These are phyloP conservation scores for Acropternis orthonyx DNA, from an alignment of 2,797 vertebrate genomes.

Conservation along the genomic window DNA sequence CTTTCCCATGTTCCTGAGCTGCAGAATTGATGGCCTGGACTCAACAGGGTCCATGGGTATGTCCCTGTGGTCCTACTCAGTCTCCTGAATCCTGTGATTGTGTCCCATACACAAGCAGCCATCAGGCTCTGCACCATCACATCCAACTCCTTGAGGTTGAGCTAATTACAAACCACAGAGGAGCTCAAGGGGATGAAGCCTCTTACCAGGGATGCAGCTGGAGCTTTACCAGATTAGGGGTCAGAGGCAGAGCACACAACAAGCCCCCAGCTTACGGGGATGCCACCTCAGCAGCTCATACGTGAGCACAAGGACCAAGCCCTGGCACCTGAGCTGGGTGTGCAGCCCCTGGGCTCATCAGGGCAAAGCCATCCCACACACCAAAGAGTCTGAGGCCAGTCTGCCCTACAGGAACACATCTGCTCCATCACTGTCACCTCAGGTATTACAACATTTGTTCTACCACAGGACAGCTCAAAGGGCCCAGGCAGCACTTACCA, in stretches of 20 bases:
- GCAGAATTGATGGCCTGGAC: background rate
- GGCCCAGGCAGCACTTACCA: background rate
- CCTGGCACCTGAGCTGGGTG: background rate
- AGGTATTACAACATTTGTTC: background rate
- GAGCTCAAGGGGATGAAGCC: slow-evolving; percentile 3
- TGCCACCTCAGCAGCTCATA: background rate
- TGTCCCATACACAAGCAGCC: accelerated
- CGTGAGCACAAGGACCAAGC: background rate
- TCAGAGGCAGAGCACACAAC: background rate
- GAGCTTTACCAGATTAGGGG: background rate
- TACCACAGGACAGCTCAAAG: background rate
- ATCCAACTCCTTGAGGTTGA: background rate
- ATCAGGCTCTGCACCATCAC: background rate
- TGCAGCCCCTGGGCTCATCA: background rate
- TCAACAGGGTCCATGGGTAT: accelerated
- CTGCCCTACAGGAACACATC: background rate
- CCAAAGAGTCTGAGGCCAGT: background rate
- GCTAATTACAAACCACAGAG: background rate
- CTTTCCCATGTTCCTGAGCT: accelerated
- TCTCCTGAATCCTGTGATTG: background rate
- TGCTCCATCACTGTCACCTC: background rate
- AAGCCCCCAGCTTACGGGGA: background rate
- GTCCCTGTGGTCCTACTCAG: accelerated
- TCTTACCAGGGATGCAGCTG: slow-evolving; percentile 11
- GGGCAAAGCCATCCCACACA: background rate